Percentiles rank a stretch among this genome's conserved stretches.
phyloP scores from a whole-genome alignment of 2,888 invertebrate species.

The Craniophora ligustri region DNA sequence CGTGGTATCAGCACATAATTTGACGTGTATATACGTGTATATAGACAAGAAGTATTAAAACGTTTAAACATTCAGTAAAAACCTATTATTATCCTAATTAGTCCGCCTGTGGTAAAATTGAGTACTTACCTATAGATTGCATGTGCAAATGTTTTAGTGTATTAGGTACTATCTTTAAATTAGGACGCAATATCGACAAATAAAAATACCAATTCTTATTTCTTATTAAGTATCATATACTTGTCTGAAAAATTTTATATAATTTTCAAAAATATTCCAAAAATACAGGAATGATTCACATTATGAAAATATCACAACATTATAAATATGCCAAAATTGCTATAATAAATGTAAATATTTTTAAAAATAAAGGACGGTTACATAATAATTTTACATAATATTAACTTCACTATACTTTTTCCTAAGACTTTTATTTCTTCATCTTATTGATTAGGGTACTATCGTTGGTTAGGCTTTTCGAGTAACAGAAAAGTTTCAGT shows the following conservation, averaged over 20 bases:
- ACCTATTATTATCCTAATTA: too few species aligned
- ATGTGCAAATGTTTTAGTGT: too few species aligned
- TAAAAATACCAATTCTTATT: constrained; percentile 56
- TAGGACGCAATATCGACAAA: constrained; percentile 29
- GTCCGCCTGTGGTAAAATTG: too few species aligned
- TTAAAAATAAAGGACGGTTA: constrained; percentile 81
- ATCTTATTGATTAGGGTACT: constrained; percentile 69
- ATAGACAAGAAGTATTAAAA: too few species aligned
- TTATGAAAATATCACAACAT: constrained; percentile 84
- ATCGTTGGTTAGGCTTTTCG: constrained; percentile 61
- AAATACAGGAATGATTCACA: constrained; percentile 83
- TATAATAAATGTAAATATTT: constrained; percentile 84
- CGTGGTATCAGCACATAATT: neutral
- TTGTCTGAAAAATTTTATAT: constrained; percentile 84
- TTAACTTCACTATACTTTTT: constrained; percentile 76
- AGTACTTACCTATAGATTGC: too few species aligned
- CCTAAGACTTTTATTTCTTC: constrained; percentile 68
- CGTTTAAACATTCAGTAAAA: too few species aligned
- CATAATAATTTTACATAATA: constrained; percentile 80
- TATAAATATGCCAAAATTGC: constrained; percentile 84
- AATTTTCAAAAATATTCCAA: constrained; percentile 82
- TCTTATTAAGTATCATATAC: constrained; percentile 79
- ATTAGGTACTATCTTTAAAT: too few species aligned
- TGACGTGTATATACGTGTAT: too few species aligned
- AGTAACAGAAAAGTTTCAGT: constrained; percentile 52